Percentiles rank a stretch among this genome's conserved stretches.
phyloP scores from a whole-genome alignment of 1,140 invertebrate species.

The Solen grandis region DNA sequence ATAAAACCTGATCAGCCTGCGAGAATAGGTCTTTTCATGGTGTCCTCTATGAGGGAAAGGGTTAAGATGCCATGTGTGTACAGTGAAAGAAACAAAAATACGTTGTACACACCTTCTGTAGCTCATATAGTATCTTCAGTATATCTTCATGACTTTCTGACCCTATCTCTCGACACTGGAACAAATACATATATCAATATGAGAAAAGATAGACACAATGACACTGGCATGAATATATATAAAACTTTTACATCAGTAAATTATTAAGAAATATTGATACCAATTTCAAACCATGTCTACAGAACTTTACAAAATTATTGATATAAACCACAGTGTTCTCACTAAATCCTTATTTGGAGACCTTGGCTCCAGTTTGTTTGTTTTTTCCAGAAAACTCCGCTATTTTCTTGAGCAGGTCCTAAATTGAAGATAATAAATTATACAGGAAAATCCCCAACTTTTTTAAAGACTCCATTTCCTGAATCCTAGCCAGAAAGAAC shows the following conservation, averaged over 20 bases:
- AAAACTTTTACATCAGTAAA: background rate
- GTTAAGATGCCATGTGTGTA: no score
- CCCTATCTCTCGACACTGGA: constrained; percentile 94
- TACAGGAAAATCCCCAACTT: no score
- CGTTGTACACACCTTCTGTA: constrained; percentile 86
- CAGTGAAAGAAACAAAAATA: background rate
- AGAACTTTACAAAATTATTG: background rate
- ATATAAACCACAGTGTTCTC: background rate
- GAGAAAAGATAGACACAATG: background rate
- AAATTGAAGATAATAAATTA: no score
- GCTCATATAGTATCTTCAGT: constrained; percentile 93
- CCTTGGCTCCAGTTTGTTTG: no score
- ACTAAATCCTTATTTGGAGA: background rate
- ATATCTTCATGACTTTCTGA: constrained; percentile 97
- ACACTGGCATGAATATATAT: background rate
- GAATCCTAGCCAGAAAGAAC: no score
- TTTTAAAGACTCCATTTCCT: no score
- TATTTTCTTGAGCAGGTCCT: no score
- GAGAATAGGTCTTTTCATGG: no score
- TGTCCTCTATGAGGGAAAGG: no score
- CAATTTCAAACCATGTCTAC: background rate
- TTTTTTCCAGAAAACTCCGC: no score
- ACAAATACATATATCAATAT: constrained; percentile 66
- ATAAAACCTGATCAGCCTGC: no score
- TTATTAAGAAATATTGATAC: background rate